Percentiles rank a stretch among this genome's conserved stretches.
Conservation (phyloP, 2,888 invertebrate species). For the Camponotus fellah region DNA sequence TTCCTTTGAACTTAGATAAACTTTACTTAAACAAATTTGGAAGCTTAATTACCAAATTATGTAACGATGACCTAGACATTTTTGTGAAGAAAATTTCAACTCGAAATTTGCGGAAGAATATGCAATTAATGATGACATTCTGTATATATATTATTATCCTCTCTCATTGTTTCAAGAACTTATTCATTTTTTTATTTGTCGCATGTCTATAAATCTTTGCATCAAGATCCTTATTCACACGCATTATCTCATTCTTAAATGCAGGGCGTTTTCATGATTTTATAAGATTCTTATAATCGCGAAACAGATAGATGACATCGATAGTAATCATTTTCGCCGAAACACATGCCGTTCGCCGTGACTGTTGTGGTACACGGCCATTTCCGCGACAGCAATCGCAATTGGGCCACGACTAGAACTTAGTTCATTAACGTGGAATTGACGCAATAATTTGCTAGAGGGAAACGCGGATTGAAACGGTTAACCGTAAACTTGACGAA, state of each 20-base stretch:
- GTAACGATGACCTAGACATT: background rate
- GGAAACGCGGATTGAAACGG: constrained; percentile 45
- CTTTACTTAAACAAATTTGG: background rate
- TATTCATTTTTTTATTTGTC: background rate
- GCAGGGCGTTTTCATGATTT: background rate
- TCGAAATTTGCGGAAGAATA: background rate
- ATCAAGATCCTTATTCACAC: background rate
- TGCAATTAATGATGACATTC: background rate
- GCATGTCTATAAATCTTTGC: background rate
- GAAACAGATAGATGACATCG: background rate
- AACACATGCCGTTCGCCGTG: background rate
- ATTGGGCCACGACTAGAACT: constrained; percentile 42
- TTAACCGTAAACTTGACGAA: constrained; percentile 51
- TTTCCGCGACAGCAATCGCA: constrained; percentile 42
- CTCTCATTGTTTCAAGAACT: background rate
- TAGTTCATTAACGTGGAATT: constrained; percentile 54
- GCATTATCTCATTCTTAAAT: background rate
- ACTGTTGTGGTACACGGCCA: constrained; percentile 44
- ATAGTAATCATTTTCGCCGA: constrained; percentile 33
- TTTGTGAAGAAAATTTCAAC: background rate
- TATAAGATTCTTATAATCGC: background rate
- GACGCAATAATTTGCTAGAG: constrained; percentile 53
- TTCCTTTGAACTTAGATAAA: background rate
- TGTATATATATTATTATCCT: background rate
- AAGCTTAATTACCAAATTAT: background rate